Percentiles rank a stretch among this genome's conserved stretches.
Conservation (phyloP, 2,797 vertebrate genomes). For the Scyliorhinus canicula region DNA sequence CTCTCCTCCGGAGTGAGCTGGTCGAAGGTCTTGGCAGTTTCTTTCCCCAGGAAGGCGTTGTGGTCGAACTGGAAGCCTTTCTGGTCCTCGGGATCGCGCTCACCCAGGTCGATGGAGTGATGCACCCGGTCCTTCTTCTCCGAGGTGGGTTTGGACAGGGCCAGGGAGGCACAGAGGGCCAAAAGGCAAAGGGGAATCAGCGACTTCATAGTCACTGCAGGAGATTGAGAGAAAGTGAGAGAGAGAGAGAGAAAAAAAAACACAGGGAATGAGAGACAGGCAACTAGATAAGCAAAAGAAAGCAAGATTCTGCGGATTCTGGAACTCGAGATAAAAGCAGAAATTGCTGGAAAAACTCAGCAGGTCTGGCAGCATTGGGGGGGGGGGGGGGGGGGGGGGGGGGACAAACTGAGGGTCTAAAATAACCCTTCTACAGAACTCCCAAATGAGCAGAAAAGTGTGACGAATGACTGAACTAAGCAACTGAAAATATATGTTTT, state of each 20-base stretch:
- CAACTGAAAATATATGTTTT: constrained; percentile 40
- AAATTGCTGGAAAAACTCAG: too few relatives aligned
- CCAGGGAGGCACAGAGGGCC: constrained; percentile 25
- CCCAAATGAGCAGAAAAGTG: too few relatives aligned
- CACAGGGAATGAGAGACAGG: constrained; percentile 40
- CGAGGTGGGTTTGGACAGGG: constrained; percentile 58
- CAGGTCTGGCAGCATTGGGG: too few relatives aligned
- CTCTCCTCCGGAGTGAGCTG: constrained; percentile 81
- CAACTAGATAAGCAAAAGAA: too few relatives aligned
- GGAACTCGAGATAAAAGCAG: too few relatives aligned
- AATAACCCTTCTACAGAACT: too few relatives aligned
- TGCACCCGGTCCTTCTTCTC: constrained; percentile 70
- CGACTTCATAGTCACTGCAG: constrained; percentile 25
- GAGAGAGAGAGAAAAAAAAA: not conserved
- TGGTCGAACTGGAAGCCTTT: constrained; percentile 76
- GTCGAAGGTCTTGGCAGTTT: constrained; percentile 80
- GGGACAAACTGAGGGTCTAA: too few relatives aligned
- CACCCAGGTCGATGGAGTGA: constrained; percentile 68
- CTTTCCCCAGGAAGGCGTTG: constrained; percentile 82
- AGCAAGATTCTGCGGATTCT: too few relatives aligned
- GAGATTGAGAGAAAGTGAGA: not conserved
- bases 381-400: too few relatives aligned
- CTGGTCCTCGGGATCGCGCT: constrained; percentile 62
- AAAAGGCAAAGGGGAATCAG: not conserved
- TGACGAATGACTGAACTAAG: too few relatives aligned